phyloP scores from a whole-genome alignment of 37 sponge, comb jelly and placozoan species.

The Tethya wilhelma region DNA sequence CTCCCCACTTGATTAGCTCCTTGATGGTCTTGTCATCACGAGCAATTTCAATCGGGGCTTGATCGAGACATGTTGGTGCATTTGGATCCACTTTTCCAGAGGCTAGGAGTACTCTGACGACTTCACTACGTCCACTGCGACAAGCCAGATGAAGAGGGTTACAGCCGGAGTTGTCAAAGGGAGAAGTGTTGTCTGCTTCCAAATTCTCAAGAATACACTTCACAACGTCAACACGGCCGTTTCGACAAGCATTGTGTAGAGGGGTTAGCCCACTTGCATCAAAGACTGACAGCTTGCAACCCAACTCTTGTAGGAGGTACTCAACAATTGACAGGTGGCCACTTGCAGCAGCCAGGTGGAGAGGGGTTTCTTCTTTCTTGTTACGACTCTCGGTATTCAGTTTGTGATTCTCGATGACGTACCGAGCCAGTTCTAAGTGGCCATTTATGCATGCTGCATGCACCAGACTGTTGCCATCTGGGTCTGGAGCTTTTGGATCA shows the following conservation, averaged over 20 bases:
- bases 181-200: too few species aligned
- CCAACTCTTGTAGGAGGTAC: conserved; percentile 30
- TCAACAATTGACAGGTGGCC: conserved; percentile 37
- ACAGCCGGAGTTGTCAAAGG: conserved; percentile 7
- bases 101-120: conserved; percentile 16
- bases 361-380: conserved; percentile 34
- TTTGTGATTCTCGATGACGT: conserved; percentile 11
- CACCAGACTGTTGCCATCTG: conserved; percentile 6
- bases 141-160: conserved; percentile 44
- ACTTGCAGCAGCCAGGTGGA: conserved; percentile 42
- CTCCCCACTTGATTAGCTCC: conserved; percentile 41
- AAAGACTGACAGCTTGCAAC: not conserved
- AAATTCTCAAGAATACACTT: conserved; percentile 17
- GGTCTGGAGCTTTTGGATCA: not conserved
- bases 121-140: conserved; percentile 13
- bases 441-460: conserved; percentile 18
- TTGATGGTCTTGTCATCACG: conserved; percentile 20
- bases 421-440: conserved; percentile 30
- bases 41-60: conserved; percentile 16
- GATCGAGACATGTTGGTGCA: not conserved
- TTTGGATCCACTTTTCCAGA: conserved; percentile 27
- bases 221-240: conserved; percentile 29
- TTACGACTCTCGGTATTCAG: conserved; percentile 2
- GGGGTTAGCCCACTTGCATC: conserved; percentile 15
- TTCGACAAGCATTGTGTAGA: conserved; percentile 38